Evolutionary conservation across 2,113 vertebrate species (phyloP).

Genomic region (Physeter macrocephalus): DNA sequence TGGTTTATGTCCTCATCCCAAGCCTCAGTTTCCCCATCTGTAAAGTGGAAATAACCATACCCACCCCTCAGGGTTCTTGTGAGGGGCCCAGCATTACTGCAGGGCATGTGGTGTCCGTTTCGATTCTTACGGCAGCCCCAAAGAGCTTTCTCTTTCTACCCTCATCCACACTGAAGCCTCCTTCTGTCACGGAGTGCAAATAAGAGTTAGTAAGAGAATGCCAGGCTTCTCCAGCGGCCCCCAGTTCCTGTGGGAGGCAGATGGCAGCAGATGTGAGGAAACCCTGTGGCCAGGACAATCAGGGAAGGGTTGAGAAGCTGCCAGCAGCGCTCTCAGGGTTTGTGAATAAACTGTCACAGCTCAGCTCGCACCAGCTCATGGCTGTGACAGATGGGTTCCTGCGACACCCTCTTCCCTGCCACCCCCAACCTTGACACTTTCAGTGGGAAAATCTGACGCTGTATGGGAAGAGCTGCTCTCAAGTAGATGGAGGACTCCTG

Average conservation of each 20-base stretch:
- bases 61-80: no score
- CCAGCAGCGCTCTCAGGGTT: neutral
- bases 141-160: neutral
- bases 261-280: neutral
- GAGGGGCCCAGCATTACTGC: neutral
- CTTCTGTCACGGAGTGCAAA: neutral
- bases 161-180: neutral
- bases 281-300: neutral
- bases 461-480: neutral
- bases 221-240: neutral
- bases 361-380: neutral
- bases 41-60: neutral
- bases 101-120: neutral
- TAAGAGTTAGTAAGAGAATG: neutral
- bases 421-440: neutral
- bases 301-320: neutral
- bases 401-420: neutral
- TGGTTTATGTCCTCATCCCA: no score
- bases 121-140: neutral
- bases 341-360: neutral
- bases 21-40: neutral
- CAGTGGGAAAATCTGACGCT: neutral
- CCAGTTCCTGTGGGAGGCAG: neutral
- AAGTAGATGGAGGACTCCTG: neutral
- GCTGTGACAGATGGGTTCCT: conserved; percentile 40